A percentile compares a stretch with the other conserved stretches of the same genome.
These are phyloP conservation scores for Semnornis frantzii DNA, from an alignment of 2,113 vertebrate species.

Conservation along the genomic window DNA sequence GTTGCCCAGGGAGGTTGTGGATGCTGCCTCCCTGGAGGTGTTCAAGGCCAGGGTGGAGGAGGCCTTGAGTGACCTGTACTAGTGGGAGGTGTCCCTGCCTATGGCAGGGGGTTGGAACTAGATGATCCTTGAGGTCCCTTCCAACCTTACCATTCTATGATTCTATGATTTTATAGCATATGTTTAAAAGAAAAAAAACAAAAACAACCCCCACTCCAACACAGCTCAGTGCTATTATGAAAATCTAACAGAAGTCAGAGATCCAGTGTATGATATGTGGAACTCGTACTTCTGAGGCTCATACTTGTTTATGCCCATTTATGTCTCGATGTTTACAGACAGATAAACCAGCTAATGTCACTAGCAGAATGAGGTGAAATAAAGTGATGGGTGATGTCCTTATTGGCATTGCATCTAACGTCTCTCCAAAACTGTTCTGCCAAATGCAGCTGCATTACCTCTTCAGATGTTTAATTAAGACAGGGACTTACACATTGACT, in stretches of 20 bases:
- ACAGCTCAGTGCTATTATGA: neutral
- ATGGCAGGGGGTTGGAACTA: no score
- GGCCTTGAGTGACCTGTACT: no score
- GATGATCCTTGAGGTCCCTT: no score
- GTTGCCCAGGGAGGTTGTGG: no score
- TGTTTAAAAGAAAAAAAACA: neutral
- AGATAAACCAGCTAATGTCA: neutral
- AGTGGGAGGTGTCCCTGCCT: no score
- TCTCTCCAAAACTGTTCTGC: neutral
- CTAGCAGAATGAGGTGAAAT: neutral
- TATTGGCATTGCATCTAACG: neutral
- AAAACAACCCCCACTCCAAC: neutral
- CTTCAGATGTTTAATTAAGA: neutral
- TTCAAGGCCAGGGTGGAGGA: no score
- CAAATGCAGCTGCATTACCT: neutral
- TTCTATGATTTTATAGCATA: neutral
- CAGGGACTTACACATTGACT: neutral
- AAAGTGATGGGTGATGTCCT: neutral
- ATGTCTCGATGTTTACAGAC: neutral
- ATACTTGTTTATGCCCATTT: neutral
- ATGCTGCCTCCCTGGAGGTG: no score
- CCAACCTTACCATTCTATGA: no score
- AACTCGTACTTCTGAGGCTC: neutral
- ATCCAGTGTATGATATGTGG: neutral
- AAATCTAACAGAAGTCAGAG: neutral